phyloP scores from a whole-genome alignment of 2,797 vertebrate genomes.

The Knipowitschia caucasica region DNA sequence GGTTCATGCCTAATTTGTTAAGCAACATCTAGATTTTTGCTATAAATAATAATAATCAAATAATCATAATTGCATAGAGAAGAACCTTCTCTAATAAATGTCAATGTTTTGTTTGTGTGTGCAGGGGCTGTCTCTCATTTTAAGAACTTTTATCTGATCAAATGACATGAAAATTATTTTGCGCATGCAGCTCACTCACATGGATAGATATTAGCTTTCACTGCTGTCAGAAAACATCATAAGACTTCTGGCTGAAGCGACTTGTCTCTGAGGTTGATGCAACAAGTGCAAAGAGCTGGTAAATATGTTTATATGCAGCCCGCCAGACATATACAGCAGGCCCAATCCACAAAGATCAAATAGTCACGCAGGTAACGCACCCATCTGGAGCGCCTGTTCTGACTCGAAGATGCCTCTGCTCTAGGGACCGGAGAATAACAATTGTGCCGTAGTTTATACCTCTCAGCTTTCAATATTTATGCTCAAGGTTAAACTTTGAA shows the following conservation, averaged over 20 bases:
- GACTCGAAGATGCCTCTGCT: slow-evolving; percentile 35
- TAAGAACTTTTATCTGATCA: no score
- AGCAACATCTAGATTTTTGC: no score
- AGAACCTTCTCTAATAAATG: no score
- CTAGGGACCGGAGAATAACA: slow-evolving; percentile 18
- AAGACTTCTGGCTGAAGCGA: slow-evolving; percentile 50
- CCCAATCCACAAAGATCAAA: slow-evolving; percentile 57
- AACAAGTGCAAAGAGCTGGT: slow-evolving; percentile 54
- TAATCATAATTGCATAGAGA: no score
- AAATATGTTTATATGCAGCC: slow-evolving; percentile 61
- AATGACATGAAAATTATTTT: slow-evolving; percentile 15
- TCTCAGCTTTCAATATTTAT: slow-evolving; percentile 14
- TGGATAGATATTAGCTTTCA: slow-evolving; percentile 42
- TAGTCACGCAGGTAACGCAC: slow-evolving; percentile 44
- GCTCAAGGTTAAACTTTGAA: slow-evolving; percentile 45
- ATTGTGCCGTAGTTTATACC: slow-evolving; percentile 3
- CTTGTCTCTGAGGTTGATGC: slow-evolving; percentile 59
- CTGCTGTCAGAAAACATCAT: slow-evolving; percentile 42
- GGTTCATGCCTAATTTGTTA: no score
- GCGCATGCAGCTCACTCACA: slow-evolving; percentile 31
- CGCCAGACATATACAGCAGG: slow-evolving; percentile 32
- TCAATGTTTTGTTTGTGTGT: no score
- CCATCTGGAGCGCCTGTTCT: slow-evolving; percentile 40
- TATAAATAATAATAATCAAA: no score
- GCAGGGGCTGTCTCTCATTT: no score